Evolutionary conservation across 2,888 invertebrate genomes (phyloP), one percentile per base, ranked within the genome.

Genomic region (Muscina levida): DNA sequence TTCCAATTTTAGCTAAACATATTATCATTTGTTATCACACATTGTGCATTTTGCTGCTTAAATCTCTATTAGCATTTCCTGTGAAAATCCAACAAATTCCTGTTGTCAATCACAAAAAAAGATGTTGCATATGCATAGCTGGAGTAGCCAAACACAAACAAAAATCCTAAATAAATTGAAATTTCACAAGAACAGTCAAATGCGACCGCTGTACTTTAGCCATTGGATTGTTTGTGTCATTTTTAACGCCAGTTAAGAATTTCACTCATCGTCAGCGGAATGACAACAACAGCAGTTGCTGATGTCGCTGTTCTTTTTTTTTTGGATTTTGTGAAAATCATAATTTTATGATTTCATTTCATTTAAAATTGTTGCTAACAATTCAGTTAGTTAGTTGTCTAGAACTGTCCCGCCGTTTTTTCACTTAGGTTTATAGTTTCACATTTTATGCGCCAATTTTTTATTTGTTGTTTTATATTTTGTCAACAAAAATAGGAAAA

Each of bases 321-420:
- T 57, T 17, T 56, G 42, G 22, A 59, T 15, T 19, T 44, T 24
- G 67, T 5, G 17, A 46, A 46, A 46, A n/a, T 46, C 6, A 22
- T 53, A 42, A 67, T 39, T 59, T 59, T 72, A 72, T 59, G 72
- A 66, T 77, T 42, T 62, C 62, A 62, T 62, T 42, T 42, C 22
- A 42, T 62, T 13, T 42, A 5, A 31, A n/a, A n/a, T 8, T 15
- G 37, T 59, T 11, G 62, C 39, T 42, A 62, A 13, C 42, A 31
- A 39, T 62, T 62, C 13, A 37, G 4, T 53, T 19, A 31, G 37
- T 59, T 37, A 17, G 59, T 59, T n/a, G n/a, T n/a, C n/a, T n/a
- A n/a, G n/a, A n/a, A n/a, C n/a, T n/a, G n/a, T n/a, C n/a, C 62
- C 39, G 59, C 39, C 59, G 57, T 15, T 37, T 59, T 59, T 2